Evolutionary conservation across 2,113 vertebrate species (phyloP).

Genomic region (Salvelinus namaycush): DNA sequence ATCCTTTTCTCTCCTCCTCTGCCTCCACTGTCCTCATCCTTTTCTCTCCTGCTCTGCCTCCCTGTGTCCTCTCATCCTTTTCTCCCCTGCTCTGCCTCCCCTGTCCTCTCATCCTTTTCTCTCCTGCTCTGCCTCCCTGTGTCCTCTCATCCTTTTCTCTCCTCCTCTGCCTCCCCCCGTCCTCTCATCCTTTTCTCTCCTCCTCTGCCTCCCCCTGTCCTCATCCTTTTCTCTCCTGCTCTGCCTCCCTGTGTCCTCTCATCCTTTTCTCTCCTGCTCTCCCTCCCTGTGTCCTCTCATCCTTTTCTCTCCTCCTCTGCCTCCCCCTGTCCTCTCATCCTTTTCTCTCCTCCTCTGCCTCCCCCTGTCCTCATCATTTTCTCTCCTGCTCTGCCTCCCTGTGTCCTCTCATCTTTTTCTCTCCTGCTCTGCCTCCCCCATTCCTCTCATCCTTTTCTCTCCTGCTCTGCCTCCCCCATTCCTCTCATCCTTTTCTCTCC

Average conservation of each 20-base stretch:
- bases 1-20: neutral
- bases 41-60: neutral
- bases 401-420: too few species aligned
- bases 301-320: neutral
- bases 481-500: neutral
- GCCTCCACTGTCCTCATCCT: slow-evolving; percentile 12
- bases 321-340: slow-evolving; percentile 34
- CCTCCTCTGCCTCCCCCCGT: neutral
- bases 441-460: neutral
- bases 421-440: neutral
- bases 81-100: slow-evolving; percentile 7
- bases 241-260: slow-evolving; percentile 37
- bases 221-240: neutral
- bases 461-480: neutral
- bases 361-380: slow-evolving; percentile 45
- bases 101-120: slow-evolving; percentile 24
- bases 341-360: slow-evolving; percentile 21
- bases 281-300: slow-evolving; percentile 36
- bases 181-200: slow-evolving; percentile 37
- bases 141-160: slow-evolving; percentile 14
- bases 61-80: slow-evolving; percentile 37
- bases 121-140: neutral
- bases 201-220: slow-evolving; percentile 29
- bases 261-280: slow-evolving; percentile 20
- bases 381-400: slow-evolving; percentile 52